These are phyloP conservation scores for Digitonthophagus gazella DNA, from an alignment of 2,888 invertebrate species.

Conservation along the genomic window DNA sequence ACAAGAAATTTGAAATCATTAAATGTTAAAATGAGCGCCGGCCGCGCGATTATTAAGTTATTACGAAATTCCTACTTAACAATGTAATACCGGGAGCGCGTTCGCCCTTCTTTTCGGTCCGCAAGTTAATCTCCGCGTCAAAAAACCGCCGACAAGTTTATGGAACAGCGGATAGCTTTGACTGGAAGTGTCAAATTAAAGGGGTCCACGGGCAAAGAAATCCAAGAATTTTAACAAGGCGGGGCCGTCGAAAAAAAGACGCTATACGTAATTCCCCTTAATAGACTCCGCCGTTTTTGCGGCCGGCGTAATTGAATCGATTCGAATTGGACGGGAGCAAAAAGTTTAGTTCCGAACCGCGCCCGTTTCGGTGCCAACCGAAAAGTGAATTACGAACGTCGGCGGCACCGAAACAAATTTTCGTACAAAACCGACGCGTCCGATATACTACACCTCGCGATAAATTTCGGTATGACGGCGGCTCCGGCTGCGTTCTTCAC, in stretches of 20 bases:
- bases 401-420: not conserved
- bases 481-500: not conserved
- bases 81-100: slow-evolving; percentile 1
- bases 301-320: not conserved
- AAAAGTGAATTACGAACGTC: not conserved
- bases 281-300: not conserved
- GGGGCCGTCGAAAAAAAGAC: not conserved
- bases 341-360: not conserved
- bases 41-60: slow-evolving; percentile 15
- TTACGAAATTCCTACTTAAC: slow-evolving; percentile 15
- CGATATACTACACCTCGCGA: not conserved
- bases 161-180: slow-evolving; percentile 15
- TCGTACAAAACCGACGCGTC: not conserved
- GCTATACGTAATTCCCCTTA: not conserved
- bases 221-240: slow-evolving; percentile 15
- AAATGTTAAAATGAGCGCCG: slow-evolving; percentile 6
- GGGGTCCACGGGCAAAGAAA: not conserved
- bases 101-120: not conserved
- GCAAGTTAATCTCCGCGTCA: not conserved
- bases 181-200: slow-evolving; percentile 17
- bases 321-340: not conserved
- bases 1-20: slow-evolving; percentile 16
- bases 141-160: slow-evolving; percentile 12
- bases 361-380: no score
- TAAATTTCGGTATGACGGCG: not conserved